Conservation (phyloP, 2,113 vertebrate genomes). For the Nycticebus coucang region DNA sequence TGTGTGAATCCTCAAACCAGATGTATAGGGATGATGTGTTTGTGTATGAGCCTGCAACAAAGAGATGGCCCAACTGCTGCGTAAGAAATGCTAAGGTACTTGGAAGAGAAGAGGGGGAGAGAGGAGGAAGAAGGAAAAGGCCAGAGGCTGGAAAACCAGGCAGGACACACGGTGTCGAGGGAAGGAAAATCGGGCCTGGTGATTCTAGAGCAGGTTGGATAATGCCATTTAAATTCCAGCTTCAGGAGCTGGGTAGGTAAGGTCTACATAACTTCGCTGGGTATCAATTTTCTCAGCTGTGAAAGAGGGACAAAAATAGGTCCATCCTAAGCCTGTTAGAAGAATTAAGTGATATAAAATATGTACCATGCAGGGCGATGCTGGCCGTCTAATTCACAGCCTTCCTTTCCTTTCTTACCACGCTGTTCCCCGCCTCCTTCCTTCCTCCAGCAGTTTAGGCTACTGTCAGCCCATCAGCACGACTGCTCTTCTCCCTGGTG, state of each 20-base stretch:
- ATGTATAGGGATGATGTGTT: background rate
- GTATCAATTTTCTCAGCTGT: background rate
- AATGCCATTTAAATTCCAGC: background rate
- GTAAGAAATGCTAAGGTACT: background rate
- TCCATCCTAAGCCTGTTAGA: background rate
- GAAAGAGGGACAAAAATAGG: conserved; percentile 15
- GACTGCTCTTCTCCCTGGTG: background rate
- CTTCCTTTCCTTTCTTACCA: background rate
- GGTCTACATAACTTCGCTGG: background rate
- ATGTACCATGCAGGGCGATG: background rate
- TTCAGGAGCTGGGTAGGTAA: background rate
- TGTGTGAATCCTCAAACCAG: background rate
- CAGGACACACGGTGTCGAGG: background rate
- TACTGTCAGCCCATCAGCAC: conserved; percentile 48
- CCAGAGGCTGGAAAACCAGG: background rate
- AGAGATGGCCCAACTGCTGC: background rate
- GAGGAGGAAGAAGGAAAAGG: no score
- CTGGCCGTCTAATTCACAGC: background rate
- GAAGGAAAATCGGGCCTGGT: background rate
- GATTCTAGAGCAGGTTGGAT: background rate
- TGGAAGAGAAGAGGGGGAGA: background rate
- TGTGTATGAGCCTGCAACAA: background rate
- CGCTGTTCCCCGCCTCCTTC: background rate
- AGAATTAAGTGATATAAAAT: conserved; percentile 40
- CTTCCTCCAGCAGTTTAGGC: conserved; percentile 32